Conservation (phyloP, 2,797 vertebrate genomes). For the Selene dorsalis region DNA sequence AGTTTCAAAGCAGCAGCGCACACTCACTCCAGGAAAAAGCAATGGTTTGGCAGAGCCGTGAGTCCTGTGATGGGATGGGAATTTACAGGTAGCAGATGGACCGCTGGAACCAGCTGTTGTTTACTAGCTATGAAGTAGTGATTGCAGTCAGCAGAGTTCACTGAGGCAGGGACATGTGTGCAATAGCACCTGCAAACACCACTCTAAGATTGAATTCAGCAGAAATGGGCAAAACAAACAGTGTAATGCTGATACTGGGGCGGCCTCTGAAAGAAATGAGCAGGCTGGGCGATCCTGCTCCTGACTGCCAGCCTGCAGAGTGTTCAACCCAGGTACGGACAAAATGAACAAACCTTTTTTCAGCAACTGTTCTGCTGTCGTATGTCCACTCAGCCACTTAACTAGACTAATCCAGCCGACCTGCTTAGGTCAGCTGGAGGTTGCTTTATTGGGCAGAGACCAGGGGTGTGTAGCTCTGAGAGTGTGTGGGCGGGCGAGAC, state of each 20-base stretch:
- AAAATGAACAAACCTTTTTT: neutral
- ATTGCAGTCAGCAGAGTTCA: constrained; percentile 45
- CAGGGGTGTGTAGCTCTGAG: neutral
- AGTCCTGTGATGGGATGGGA: constrained; percentile 39
- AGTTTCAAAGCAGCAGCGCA: constrained; percentile 27
- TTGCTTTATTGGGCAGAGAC: neutral
- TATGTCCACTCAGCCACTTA: constrained; percentile 1
- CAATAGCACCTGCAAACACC: constrained; percentile 29
- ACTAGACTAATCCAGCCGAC: neutral
- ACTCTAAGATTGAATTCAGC: constrained; percentile 24
- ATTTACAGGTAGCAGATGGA: constrained; percentile 64
- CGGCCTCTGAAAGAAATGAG: neutral
- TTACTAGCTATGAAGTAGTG: constrained; percentile 42
- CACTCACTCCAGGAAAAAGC: constrained; percentile 16
- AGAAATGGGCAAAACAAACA: constrained; percentile 38
- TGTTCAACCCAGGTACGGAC: neutral
- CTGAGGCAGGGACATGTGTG: constrained; percentile 25
- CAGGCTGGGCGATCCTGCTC: neutral
- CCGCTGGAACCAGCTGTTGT: constrained; percentile 67
- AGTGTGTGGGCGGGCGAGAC: constrained; percentile 15
- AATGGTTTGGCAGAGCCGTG: constrained; percentile 19
- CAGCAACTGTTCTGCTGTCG: neutral
- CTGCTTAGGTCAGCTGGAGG: constrained; percentile 3
- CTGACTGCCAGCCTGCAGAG: neutral
- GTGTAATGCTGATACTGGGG: neutral